These are phyloP conservation scores for Carettochelys insculpta DNA, from an alignment of 2,113 vertebrate species.

Conservation along the genomic window DNA sequence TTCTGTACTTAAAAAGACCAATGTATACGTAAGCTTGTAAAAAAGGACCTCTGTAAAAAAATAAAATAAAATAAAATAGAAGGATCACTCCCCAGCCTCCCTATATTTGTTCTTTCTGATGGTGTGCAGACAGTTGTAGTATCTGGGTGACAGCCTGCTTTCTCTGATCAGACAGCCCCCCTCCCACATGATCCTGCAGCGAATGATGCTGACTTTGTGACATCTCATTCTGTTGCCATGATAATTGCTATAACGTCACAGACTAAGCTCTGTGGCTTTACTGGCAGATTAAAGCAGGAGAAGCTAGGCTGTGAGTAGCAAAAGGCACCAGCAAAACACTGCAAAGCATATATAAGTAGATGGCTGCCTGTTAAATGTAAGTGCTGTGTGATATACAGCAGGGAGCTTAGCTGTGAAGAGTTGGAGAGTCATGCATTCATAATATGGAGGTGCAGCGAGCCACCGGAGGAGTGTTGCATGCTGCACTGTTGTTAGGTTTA, in stretches of 20 bases:
- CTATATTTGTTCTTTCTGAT: background rate
- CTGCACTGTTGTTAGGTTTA: constrained; percentile 5
- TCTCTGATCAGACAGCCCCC: constrained; percentile 10
- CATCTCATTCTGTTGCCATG: constrained; percentile 32
- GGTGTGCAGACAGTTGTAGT: constrained; percentile 28
- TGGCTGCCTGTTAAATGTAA: background rate
- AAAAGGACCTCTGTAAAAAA: background rate
- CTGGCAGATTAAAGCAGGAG: constrained; percentile 28
- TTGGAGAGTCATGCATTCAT: accelerated
- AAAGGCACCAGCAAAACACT: background rate
- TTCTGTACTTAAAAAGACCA: background rate
- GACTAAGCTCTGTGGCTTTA: constrained; percentile 27
- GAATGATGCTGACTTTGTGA: background rate
- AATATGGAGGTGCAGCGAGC: constrained; percentile 32
- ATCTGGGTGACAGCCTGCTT: constrained; percentile 13
- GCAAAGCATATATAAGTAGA: background rate
- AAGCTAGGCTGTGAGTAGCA: background rate
- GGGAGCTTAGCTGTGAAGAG: background rate
- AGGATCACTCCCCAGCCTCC: background rate
- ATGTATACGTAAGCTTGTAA: background rate
- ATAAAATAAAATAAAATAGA: too few relatives aligned
- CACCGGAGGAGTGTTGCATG: background rate
- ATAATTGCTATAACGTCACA: constrained; percentile 40
- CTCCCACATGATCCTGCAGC: constrained; percentile 42
- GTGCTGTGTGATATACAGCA: accelerated